Evolutionary conservation across 2,113 vertebrate species (phyloP), one percentile per base, ranked within the genome.

Genomic region (Platichthys stellatus): DNA sequence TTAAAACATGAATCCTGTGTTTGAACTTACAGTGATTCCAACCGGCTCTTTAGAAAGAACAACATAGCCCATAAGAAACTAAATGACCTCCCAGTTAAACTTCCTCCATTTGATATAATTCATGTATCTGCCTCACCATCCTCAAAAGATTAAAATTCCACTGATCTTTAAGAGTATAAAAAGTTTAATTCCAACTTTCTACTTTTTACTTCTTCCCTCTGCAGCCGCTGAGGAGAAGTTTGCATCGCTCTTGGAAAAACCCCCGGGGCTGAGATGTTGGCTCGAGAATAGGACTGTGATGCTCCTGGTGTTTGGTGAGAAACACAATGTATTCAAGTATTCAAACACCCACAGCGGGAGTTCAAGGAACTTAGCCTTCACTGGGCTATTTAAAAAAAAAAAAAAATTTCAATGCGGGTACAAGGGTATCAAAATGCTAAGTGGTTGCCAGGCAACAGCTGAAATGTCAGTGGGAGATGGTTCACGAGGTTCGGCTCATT

Each of bases 401-500:
- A n/a, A n/a, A n/a, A n/a, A n/a, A n/a, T 53, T 20, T 14, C 2
- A 63, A 79, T 56, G 57, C 13, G 4, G 28, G 20, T 56, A 59
- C 74, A 64, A 63, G 72, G 68, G 67, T 78, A 88, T 80, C 79
- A 67, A 86, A 89, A 89, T 81, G 80, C 66, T 82, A 58, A 80
- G 59, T 82, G 66, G 89, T 91, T 92, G 78, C 92, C 80, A 84
- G 73, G 90, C 86, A 93, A 92, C 89, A 83, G 49, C 77, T 84
- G 74, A 81, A 43, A 67, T 73, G 51, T 77, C 77, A 76, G 78
- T 70, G 64, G 17, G 69, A 86, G 80, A 80, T 1, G 2, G 72
- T 84, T 88, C 70, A 66, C 60, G 58, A 82, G 59, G 63, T 72
- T 74, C 23, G 45, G 15, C 57, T 75, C 71, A 64, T 54, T 64